Base-by-base conservation (phyloP, 2,797 vertebrate species). In the Coluber constrictor region DNA sequence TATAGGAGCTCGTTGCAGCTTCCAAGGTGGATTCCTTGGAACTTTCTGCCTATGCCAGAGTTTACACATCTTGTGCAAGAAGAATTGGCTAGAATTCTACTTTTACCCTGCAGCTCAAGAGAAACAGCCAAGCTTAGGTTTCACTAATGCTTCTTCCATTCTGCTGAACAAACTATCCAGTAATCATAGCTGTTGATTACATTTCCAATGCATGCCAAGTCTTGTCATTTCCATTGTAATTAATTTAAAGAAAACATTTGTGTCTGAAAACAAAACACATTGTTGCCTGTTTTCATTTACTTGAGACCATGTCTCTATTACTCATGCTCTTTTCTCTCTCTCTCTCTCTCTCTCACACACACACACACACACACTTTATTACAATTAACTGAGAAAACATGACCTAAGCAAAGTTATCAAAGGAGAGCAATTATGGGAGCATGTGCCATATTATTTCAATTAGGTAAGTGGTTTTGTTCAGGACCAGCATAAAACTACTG, bases 211-310 rank as follows among this genome's bases (percentile, higher is more conserved):
- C 95, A 97, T 97, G 98, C 98, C 98, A 98, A 97, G 96, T 97
- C 96, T 95, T 97, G 96, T 96, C 86, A 98, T 98, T 98, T 97
- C 96, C 96, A 96, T 98, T 98, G 96, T 97, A 98, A 98, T 98
- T 98, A 98, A 98, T 97, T 96, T 96, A 98, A 98, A 97, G 97
- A 98, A 98, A 98, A 98, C 97, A 98, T 98, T 98, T 98, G 96
- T 97, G 98, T 98, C 97, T 98, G 97, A 95, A 95, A 96, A 96
- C 93, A 95, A 93, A 95, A 93, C 94, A 95, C 96, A 95, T 37
- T 95, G 95, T 92, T 96, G 96, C 96, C 95, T 96, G 96, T 96
- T 97, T 93, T 94, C 93, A 90, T 96, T 96, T 97, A 95, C 96
- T 95, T 96, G 94, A 96, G 97, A 88, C 60, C 88, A 95, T 94